Base-by-base conservation (phyloP, 2,113 vertebrate species). In the Xerus inauris region DNA sequence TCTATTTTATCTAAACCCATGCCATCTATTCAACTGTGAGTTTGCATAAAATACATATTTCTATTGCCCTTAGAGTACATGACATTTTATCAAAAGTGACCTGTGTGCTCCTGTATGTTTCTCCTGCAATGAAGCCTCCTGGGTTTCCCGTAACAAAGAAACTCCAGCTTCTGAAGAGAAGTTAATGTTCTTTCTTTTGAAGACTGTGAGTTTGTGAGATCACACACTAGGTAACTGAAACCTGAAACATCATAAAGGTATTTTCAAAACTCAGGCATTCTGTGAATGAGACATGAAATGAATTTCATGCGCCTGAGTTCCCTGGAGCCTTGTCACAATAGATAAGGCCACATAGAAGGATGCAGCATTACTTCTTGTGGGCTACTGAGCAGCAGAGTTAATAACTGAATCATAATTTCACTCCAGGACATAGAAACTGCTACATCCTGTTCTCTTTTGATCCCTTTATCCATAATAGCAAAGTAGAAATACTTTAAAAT, bases 281-380 rank as follows among this genome's bases (percentile, higher is more conserved):
- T 97, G 84, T 97, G 98, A 98, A 98, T 98, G 98, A 98, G 96
- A 98, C 96, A 97, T 97, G 97, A 98, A 98, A 98, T 98, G 97
- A 97, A 98, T 98, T 98, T 98, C 97, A 91, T 96, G 97, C 76
- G 76, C 95, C 95, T 97, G 95, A 90, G 89, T 71, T 96, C 98
- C 98, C 97, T 0, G n/a, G 97, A 98, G 98, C 94, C 97, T 98
- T 98, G 98, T 98, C 98, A 98, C 98, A 98, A 98, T 98, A 98
- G 97, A 98, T 98, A 98, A 98, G 97, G 98, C 95, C 92, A 97
- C 97, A 94, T 94, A 11, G 97, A 97, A 98, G 97, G 98, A 98
- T 94, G 96, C 57, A 28, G 96, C 84, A 45, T 98, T 97, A 97
- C 96, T 98, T 98, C 98, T 97, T 97, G 82, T 97, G 94, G 97